Percentiles rank a stretch among this genome's conserved stretches.
These are phyloP conservation scores for Malthinus seriepunctatus DNA, from an alignment of 2,888 invertebrate genomes.

Conservation along the genomic window DNA sequence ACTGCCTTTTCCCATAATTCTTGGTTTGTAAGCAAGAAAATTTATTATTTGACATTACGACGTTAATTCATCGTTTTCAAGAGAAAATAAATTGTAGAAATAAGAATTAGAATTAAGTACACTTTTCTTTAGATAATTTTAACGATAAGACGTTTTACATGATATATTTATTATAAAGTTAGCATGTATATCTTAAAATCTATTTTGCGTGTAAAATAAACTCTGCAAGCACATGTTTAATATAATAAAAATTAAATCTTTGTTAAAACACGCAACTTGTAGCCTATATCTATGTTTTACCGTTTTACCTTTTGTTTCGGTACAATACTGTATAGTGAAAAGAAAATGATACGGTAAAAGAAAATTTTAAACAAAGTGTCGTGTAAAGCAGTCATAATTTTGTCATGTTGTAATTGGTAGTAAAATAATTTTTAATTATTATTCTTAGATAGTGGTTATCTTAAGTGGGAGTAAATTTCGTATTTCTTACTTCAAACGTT, in stretches of 20 bases:
- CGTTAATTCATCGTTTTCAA: too few relatives aligned
- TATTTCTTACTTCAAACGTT: too few relatives aligned
- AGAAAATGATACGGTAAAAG: too few relatives aligned
- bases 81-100: too few relatives aligned
- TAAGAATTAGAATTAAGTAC: too few relatives aligned
- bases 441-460: constrained; percentile 4
- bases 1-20: too few relatives aligned
- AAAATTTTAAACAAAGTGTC: neutral
- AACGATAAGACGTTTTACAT: neutral
- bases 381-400: constrained; percentile 8
- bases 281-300: neutral
- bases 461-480: neutral
- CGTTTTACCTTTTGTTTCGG: neutral
- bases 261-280: constrained; percentile 12
- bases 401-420: constrained; percentile 1
- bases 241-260: constrained; percentile 17
- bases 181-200: constrained; percentile 13
- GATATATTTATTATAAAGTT: constrained; percentile 11
- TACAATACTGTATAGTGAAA: neutral
- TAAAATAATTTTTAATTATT: constrained; percentile 17
- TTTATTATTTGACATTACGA: too few relatives aligned
- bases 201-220: constrained; percentile 13
- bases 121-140: too few relatives aligned
- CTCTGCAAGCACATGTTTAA: constrained; percentile 13
- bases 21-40: too few relatives aligned